Conservation (phyloP, 2,888 invertebrate genomes). For the Nebria brevicollis region DNA sequence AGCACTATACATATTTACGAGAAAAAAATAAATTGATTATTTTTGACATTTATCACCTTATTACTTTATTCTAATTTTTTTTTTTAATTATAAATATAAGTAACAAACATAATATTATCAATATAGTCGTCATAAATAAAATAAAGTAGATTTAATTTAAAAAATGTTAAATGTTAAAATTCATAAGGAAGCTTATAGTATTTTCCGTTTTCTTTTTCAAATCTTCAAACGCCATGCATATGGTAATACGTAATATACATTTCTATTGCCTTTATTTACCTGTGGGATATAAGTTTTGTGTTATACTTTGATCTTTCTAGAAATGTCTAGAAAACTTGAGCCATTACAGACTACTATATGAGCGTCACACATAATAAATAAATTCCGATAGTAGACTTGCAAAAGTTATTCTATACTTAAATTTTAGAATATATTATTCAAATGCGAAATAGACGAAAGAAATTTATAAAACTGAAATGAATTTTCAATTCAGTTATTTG, state of each 20-base stretch:
- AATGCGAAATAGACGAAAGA: background rate
- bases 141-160: too few relatives aligned
- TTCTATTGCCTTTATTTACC: background rate
- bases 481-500: background rate
- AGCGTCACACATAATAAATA: background rate
- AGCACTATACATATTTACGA: too few relatives aligned
- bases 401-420: background rate
- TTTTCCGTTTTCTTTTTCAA: background rate
- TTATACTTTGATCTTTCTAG: background rate
- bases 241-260: background rate
- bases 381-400: background rate
- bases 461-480: background rate
- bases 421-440: background rate
- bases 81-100: too few relatives aligned
- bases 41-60: too few relatives aligned
- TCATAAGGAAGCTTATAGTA: too few relatives aligned
- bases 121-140: too few relatives aligned
- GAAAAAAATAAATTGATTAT: too few relatives aligned
- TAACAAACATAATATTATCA: too few relatives aligned
- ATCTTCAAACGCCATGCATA: background rate
- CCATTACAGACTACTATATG: background rate
- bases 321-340: background rate
- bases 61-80: too few relatives aligned
- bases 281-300: background rate
- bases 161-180: too few relatives aligned